Base-by-base conservation (phyloP, 2,113 vertebrate species). In the Nerophis lumbriciformis region DNA sequence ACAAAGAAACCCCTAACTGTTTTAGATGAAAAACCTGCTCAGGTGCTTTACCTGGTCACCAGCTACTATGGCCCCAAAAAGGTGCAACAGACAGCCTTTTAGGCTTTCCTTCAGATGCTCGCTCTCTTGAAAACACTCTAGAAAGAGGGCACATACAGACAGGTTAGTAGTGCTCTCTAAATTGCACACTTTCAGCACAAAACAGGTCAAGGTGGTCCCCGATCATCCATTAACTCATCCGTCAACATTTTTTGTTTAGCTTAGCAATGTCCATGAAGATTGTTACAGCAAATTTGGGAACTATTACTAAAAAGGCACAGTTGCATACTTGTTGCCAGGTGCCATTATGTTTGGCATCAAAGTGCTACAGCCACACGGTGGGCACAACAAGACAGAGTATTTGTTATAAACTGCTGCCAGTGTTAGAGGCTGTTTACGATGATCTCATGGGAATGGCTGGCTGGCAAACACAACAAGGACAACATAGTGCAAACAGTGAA, bases 61-160 rank as follows among this genome's bases (percentile, higher is more conserved):
- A 13, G 94, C 93, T 60, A 99, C 91, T 73, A 99, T 92, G 61
- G 97, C 93, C 82, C 97, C 96, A 85, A 99, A 99, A 59, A 99
- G 92, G 84, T 99, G 96, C 16, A 99, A 83, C 61, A 99, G 80
- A 72, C 94, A 98, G 87, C 96, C 98, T 65, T 98, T 99, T 54
- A 99, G 87, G 75, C 93, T 98, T 80, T 97, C 95, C 77, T 98
- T 98, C 74, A 99, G 94, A 84, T 98, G 97, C 71, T 98, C 95
- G 16, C 96, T 97, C 87, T 98, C 97, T 88, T 99, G 96, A 90
- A 99, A 99, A 88, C 97, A 98, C 79, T 99, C 97, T 99, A 84
- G 68, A 71, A 55, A 66, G 70, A 58, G 72, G 21, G 73, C 3
- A 86, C 67, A 80, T 71, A 78, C 9, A 54, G 72, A 71, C 53